Base-by-base conservation (phyloP, 1,140 invertebrate genomes). In the Drosophila varians region DNA sequence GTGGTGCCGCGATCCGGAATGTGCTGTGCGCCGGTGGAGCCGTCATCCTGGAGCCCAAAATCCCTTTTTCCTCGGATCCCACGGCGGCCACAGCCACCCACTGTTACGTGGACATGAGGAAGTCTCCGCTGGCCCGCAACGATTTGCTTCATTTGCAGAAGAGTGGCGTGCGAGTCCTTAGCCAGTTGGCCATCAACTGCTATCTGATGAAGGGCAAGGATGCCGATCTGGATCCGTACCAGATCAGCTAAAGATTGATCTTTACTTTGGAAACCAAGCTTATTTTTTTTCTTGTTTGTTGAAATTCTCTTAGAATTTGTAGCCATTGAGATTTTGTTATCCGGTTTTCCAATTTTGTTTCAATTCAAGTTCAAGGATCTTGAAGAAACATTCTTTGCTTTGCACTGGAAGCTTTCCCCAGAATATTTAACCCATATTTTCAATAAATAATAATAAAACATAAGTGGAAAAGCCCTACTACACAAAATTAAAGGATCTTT, bases 11-110 rank as follows among this genome's bases (percentile, higher is more conserved):
- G 43, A 94, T 96, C 62, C 90, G 93, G 7, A 92, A 95, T 57
- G 92, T 97, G 0, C 92, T 97, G 23, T 90, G 93, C 36, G 95
- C 95, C 3, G 96, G 96, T 0, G 94, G 94, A 3, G 96, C 95
- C 5, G 78, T 75, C 7, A 93, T 96, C 6, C 71, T 95, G 0
- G 92, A 94, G 69, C 92, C 77, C 1, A 21, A 46, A 1, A 48
- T 80, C 0, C 90, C 93, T 0, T 90, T 68, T 12, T 28, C 62
- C 16, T 23, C 23, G 1, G 61, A 86, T 38, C 5, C 53, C 1
- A 7, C 19, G 1, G 42, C 56, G 1, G 48, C 12, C 7, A 71
- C 25, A 6, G 90, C 77, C 19, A 91, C 87, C 0, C 90, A 91
- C 42, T 91, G 90, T 16, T 90, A 77, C 42, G 84, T 91, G 7